Conservation (phyloP, 2,888 invertebrate species). For the Stenurella melanura region DNA sequence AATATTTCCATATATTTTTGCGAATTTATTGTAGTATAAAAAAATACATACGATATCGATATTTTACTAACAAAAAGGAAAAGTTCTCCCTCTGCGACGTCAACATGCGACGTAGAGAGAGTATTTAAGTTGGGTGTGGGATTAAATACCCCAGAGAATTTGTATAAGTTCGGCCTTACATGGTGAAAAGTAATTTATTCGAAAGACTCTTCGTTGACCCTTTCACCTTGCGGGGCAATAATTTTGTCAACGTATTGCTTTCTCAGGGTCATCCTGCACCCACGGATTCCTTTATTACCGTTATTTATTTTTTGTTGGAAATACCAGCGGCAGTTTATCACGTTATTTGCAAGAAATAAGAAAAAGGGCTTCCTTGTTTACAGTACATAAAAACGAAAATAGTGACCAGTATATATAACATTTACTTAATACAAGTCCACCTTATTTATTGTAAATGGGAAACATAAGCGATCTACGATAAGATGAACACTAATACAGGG, state of each 20-base stretch:
- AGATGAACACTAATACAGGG: background rate
- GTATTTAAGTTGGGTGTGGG: constrained; percentile 30
- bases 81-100: background rate
- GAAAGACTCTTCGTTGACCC: constrained; percentile 35
- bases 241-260: constrained; percentile 48
- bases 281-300: constrained; percentile 44
- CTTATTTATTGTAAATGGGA: constrained; percentile 3
- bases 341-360: constrained; percentile 9
- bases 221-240: constrained; percentile 44
- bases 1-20: too few relatives aligned
- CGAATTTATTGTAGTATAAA: background rate
- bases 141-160: constrained; percentile 36
- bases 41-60: constrained; percentile 10
- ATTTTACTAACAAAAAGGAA: constrained; percentile 14
- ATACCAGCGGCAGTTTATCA: constrained; percentile 10
- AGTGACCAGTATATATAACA: background rate
- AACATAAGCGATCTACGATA: background rate
- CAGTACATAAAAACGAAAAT: background rate
- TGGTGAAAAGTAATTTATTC: constrained; percentile 38
- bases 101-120: background rate
- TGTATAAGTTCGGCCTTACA: constrained; percentile 28
- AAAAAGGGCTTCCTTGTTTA: background rate
- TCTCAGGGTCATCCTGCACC: constrained; percentile 43
- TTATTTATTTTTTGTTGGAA: constrained; percentile 39
- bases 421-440: background rate